Evolutionary conservation across 1,140 invertebrate genomes (phyloP).

Genomic region (Lepidostoma basale): DNA sequence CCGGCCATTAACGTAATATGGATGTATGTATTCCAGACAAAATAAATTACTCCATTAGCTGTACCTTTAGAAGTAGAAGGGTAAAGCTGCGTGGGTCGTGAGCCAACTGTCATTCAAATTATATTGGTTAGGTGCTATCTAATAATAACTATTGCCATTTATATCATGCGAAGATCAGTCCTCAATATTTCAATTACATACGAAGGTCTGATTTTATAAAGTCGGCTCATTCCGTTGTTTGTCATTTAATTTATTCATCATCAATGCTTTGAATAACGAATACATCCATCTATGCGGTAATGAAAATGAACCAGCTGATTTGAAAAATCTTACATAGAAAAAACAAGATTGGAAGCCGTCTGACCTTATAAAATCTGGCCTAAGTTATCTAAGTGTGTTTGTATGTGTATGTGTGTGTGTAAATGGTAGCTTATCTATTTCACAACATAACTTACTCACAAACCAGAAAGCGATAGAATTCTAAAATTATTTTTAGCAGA

Average conservation of each 20-base stretch:
- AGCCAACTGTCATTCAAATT: not conserved
- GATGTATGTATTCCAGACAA: not conserved
- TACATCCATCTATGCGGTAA: too few species aligned
- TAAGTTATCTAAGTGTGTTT: too few species aligned
- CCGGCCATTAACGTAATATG: not conserved
- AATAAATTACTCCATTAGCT: not conserved
- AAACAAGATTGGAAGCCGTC: too few species aligned
- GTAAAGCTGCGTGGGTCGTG: not conserved
- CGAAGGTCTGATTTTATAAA: not conserved
- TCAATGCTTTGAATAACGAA: too few species aligned
- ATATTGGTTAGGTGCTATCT: not conserved
- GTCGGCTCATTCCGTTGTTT: too few species aligned
- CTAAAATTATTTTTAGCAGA: constrained; percentile 31
- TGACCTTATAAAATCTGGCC: too few species aligned
- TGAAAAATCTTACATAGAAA: too few species aligned
- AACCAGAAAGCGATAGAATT: constrained; percentile 21
- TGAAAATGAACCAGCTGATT: too few species aligned
- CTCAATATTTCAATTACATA: not conserved
- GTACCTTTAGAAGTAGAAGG: constrained; percentile 1
- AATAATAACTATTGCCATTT: constrained; percentile 4
- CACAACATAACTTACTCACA: not conserved
- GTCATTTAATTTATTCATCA: too few species aligned
- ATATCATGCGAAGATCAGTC: not conserved
- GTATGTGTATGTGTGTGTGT: too few species aligned
- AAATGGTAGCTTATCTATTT: too few species aligned